These are phyloP conservation scores for Morinoia aosen DNA, from an alignment of 2,888 invertebrate species.

Conservation along the genomic window DNA sequence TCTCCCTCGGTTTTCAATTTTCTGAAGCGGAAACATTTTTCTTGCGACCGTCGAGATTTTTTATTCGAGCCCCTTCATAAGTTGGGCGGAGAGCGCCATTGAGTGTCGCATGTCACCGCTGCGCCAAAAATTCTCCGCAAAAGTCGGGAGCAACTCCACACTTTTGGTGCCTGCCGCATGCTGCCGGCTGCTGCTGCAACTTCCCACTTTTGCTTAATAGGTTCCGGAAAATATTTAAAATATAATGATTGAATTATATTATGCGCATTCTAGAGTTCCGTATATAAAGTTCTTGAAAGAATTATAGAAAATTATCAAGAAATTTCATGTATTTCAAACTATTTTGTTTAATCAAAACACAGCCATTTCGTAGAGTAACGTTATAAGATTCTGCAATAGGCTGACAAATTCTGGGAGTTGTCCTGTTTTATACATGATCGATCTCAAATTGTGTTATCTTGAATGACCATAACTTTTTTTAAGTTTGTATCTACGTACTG, in stretches of 20 bases:
- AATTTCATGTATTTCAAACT: neutral
- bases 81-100: slow-evolving; percentile 18
- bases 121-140: slow-evolving; percentile 37
- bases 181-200: neutral
- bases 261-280: no score
- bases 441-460: no score
- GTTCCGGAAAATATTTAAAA: neutral
- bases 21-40: slow-evolving; percentile 21
- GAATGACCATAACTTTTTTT: no score
- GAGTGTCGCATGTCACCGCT: slow-evolving; percentile 46
- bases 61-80: slow-evolving; percentile 36
- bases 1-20: slow-evolving; percentile 18
- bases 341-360: neutral
- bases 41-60: neutral
- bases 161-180: neutral
- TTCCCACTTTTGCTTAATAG: neutral
- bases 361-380: neutral
- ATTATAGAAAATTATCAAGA: neutral
- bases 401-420: no score
- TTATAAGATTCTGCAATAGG: no score
- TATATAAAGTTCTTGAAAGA: neutral
- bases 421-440: no score
- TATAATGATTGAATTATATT: no score
- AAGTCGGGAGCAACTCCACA: neutral
- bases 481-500: no score